These are phyloP conservation scores for Drosophila nr. medialis DNA, from an alignment of 2,888 invertebrate genomes.

Conservation along the genomic window DNA sequence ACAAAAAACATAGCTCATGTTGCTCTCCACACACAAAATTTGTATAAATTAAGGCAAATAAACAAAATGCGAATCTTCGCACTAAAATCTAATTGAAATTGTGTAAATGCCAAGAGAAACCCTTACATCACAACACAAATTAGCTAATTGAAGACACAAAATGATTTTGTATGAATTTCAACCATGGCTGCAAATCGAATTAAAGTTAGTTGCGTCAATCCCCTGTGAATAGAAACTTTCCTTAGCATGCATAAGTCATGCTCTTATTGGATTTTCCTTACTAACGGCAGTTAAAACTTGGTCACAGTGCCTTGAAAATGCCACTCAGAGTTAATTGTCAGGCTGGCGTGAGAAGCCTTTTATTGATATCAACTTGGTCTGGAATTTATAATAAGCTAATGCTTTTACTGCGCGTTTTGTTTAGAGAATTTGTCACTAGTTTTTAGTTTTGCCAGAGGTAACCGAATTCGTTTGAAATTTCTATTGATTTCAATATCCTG, in stretches of 20 bases:
- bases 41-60: conserved; percentile 49
- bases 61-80: conserved; percentile 27
- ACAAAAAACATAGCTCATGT: conserved; percentile 6
- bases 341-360: conserved; percentile 24
- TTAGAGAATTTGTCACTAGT: conserved; percentile 6
- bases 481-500: neutral
- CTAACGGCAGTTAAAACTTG: conserved; percentile 21
- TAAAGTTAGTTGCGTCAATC: conserved; percentile 35
- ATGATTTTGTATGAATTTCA: conserved; percentile 52
- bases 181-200: conserved; percentile 16
- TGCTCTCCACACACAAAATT: conserved; percentile 23
- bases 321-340: conserved; percentile 3
- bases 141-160: conserved; percentile 58
- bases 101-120: conserved; percentile 25
- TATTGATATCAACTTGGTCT: conserved; percentile 31
- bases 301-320: conserved; percentile 5
- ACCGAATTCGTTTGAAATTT: neutral
- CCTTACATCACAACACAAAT: conserved; percentile 37
- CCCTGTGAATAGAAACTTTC: conserved; percentile 33
- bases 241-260: conserved; percentile 64
- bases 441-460: neutral
- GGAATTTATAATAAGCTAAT: conserved; percentile 42
- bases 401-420: conserved; percentile 24
- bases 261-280: conserved; percentile 48
- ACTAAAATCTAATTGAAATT: conserved; percentile 42